Evolutionary conservation across 2,797 vertebrate genomes (phyloP), one percentile per base, ranked within the genome.

Genomic region (Melanotaenia maccullochi): DNA sequence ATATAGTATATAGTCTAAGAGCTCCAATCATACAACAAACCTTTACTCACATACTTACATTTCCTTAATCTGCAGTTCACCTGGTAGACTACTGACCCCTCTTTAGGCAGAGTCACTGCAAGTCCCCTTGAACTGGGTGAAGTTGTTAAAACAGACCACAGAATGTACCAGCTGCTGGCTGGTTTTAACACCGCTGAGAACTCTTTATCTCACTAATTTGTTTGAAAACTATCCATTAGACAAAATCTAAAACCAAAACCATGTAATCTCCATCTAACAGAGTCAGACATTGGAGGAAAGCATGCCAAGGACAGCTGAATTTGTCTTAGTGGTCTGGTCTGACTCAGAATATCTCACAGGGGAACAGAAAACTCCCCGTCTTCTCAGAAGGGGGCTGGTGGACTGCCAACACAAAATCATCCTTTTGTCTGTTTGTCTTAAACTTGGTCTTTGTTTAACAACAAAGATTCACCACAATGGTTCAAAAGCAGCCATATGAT

Each of bases 231-330:
- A 70, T 22, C 20, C 20, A n/a, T 9, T 22, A 49, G 20, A 49
- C 47, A 22, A n/a, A 71, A 78, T 69, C 44, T 67, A 54, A 30
- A 59, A 59, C 18, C 28, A 38, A 57, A 76, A 71, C 60, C 54
- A 60, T 59, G 33, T 14, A 16, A 20, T 44, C 32, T 76, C 66
- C 44, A 68, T 83, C 56, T 61, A 70, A 38, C 83, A 63, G 30
- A 68, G 69, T 75, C 75, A 75, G 55, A 78, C 60, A 62, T 51
- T 47, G 51, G 28, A 70, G 72, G 71, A 89, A 86, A 84, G 79
- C 85, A 57, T 81, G 86, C 87, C 86, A 90, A 91, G 86, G 85
- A 86, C 87, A 71, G 72, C 60, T 81, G 81, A 70, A 65, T 77
- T 64, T 72, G 68, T 79, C 75, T 61, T 71, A 57, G 81, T 76